Evolutionary conservation across 2,113 vertebrate genomes (phyloP), one percentile per base, ranked within the genome.

Genomic region (Tupaia chinensis): DNA sequence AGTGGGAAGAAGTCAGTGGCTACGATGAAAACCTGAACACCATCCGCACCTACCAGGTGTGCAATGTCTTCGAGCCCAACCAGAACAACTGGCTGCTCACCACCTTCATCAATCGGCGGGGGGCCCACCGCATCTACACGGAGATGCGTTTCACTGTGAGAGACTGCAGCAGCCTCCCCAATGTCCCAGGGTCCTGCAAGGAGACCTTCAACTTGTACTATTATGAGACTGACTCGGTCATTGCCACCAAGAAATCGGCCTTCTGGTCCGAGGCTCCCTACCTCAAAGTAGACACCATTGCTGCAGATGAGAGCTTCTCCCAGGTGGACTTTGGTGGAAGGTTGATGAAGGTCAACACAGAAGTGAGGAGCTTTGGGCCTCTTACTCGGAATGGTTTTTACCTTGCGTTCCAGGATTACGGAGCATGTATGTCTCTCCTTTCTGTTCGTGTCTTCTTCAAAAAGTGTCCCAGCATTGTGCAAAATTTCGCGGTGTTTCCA

Each of bases 21-120:
- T 99, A 99, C 9, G 99, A 99, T 88, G 99, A 99, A 98, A 99
- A 99, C 98, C 99, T 99, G 95, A 99, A 99, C 98, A 99, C 99
- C 98, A 99, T 99, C 98, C 99, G 99, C 91, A 99, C 99, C 0
- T 99, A 99, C 98, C 99, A 99, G 98, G 99, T 99, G 98, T 99
- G 99, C 98, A 99, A 99, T 0, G 99, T 99, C 97, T 99, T 99
- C 29, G 99, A 99, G 94, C 99, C 99, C 96, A 99, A 99, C 98
- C 99, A 99, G 98, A 99, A 99, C 99, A 99, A 99, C 98, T 99
- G 99, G 99, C 99, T 99, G 60, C 99, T 99, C 97, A 99, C 99
- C 93, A 99, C 99, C 7, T 99, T 99, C 98, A 99, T 99, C 76
- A 99, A 99, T 96, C 99, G 99, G 2, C 99, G 99, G 0, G 99